Evolutionary conservation across 2,888 invertebrate genomes (phyloP).

Genomic region (Antheraea assamensis): DNA sequence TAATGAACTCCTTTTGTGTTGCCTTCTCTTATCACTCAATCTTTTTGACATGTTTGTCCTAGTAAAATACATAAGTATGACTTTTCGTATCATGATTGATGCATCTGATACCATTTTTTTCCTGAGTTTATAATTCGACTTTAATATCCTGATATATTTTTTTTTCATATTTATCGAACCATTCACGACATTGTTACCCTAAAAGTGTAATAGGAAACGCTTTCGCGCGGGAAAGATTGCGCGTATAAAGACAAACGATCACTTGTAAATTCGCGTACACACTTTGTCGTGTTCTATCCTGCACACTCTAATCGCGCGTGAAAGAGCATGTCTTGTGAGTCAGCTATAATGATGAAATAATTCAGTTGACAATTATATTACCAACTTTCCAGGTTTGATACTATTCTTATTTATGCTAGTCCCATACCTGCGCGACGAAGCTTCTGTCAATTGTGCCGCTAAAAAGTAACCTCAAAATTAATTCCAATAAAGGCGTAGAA

Average conservation of each 20-base stretch:
- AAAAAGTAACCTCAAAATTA: too few species aligned
- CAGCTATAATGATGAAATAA: not conserved
- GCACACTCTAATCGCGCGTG: too few species aligned
- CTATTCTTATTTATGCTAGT: too few species aligned
- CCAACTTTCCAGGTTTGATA: not conserved
- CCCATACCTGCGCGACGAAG: too few species aligned
- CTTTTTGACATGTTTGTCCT: slow-evolving; percentile 19
- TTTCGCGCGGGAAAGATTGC: too few species aligned
- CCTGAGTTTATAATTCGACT: not conserved
- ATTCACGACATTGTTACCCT: not conserved
- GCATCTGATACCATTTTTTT: not conserved
- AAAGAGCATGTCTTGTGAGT: too few species aligned
- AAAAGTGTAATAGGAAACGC: too few species aligned
- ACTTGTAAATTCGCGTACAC: too few species aligned
- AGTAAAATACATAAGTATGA: not conserved
- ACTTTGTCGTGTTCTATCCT: too few species aligned
- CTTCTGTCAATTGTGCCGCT: too few species aligned
- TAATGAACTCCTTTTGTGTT: slow-evolving; percentile 25
- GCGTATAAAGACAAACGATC: too few species aligned
- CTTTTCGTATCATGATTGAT: slow-evolving; percentile 10
- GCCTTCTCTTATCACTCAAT: slow-evolving; percentile 25
- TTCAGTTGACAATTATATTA: not conserved
- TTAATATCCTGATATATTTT: not conserved
- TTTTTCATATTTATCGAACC: not conserved
- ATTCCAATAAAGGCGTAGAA: too few species aligned